Percentiles rank a stretch among this genome's conserved stretches.
These are phyloP conservation scores for Lypha dubia DNA, from an alignment of 2,888 invertebrate genomes.

Conservation along the genomic window DNA sequence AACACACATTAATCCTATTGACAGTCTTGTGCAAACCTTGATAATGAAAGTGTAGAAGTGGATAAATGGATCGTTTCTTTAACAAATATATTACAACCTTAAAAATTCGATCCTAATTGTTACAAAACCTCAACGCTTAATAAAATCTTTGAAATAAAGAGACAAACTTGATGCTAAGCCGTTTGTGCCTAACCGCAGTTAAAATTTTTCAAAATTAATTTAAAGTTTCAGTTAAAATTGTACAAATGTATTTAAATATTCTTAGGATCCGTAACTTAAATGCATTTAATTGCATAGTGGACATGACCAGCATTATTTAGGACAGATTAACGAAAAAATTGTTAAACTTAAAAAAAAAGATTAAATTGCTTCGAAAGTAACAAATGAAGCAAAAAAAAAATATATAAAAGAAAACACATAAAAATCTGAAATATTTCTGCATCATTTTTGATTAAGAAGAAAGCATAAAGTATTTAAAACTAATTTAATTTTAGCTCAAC, in stretches of 20 bases:
- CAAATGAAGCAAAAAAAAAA: neutral
- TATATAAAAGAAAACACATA: neutral
- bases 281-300: slow-evolving; percentile 62
- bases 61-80: too few species aligned
- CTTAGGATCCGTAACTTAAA: slow-evolving; percentile 43
- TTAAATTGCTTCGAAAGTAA: slow-evolving; percentile 1
- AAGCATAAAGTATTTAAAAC: slow-evolving; percentile 53
- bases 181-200: neutral
- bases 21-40: too few species aligned
- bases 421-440: slow-evolving; percentile 37
- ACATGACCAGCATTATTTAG: slow-evolving; percentile 69
- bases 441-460: slow-evolving; percentile 46
- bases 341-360: slow-evolving; percentile 2
- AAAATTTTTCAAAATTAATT: slow-evolving; percentile 3
- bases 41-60: too few species aligned
- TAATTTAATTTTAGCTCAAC: slow-evolving; percentile 56
- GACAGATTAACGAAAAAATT: slow-evolving; percentile 57
- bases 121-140: too few species aligned
- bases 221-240: slow-evolving; percentile 33
- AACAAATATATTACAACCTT: too few species aligned
- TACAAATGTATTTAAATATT: slow-evolving; percentile 38
- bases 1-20: too few species aligned
- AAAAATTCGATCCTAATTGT: too few species aligned
- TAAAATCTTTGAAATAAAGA: too few species aligned
- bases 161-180: neutral